Percentiles rank a stretch among this genome's conserved stretches.
Conservation (phyloP, 2,797 vertebrate genomes). For the Artibeus lituratus region DNA sequence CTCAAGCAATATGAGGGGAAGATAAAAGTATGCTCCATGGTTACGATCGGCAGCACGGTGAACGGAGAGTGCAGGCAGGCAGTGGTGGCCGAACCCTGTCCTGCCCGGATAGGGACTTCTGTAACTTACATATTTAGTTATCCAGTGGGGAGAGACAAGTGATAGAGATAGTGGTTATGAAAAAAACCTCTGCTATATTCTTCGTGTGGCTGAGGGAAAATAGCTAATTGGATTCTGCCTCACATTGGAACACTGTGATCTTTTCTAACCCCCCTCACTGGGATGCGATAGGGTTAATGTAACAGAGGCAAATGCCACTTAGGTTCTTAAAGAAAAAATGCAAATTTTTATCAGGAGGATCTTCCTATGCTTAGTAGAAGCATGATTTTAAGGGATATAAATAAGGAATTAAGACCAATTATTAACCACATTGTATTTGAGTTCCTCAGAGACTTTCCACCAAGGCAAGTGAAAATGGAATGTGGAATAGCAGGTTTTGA, state of each 20-base stretch:
- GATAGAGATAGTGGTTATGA: background rate
- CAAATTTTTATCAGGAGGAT: background rate
- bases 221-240: background rate
- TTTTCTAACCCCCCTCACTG: background rate
- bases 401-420: background rate
- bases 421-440: background rate
- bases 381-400: background rate
- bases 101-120: background rate
- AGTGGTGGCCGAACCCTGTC: fast-evolving
- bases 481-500: background rate
- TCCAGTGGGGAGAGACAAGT: background rate
- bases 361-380: background rate
- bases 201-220: background rate
- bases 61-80: background rate
- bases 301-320: background rate
- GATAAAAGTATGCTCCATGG: background rate
- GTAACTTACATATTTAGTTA: background rate
- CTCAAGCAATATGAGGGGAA: background rate
- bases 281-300: background rate
- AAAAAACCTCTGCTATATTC: background rate
- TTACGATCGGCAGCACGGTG: background rate
- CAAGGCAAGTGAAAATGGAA: background rate
- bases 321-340: background rate
- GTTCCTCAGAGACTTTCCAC: background rate
- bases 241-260: background rate